Base-by-base conservation (phyloP, 2,113 vertebrate genomes). In the Leucosticte australis region DNA sequence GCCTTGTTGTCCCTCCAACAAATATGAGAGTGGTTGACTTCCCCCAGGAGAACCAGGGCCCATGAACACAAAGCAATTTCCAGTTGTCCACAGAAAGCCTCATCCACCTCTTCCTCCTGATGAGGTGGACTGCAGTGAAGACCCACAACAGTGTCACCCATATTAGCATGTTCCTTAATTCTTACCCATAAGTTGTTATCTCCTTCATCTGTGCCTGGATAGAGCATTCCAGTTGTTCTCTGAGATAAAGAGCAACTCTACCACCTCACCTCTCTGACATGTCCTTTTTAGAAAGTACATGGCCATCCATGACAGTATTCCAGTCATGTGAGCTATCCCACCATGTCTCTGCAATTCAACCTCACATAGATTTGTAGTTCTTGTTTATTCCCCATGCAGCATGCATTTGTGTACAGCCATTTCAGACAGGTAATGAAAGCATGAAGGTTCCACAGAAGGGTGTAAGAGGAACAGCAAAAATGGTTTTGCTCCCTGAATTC, bases 161-260 rank as follows among this genome's bases (percentile, higher is more conserved):
- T 23, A 23, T 47, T 28, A 55, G 11, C 28, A 23, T 18, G 9
- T 64, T 11, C n/a, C 28, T 47, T 28, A 74, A 39, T 46, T 55
- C 23, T 64, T 55, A 47, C 9, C n/a, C 15, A 13, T 39, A 33
- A 28, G 2, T 11, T 74, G 15, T 55, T n/a, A 39, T n/a, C 41
- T 64, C 41, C 11, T 47, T 47, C 0, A 0, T 47, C 41, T 65
- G 5, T 56, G 10, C 30, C 41, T 65, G 30, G 30, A 11, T 19
- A 47, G 69, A 56, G 15, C 14, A 39, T 47, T 47, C 28, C 19
- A 28, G 19, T 15, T n/a, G 9, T 9, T n/a, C 28, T 47, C 56
- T 56, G 42, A 41, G 9, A 24, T 8, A 30, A 55, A 41, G n/a
- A 33, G 24, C 24, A 46, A 28, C 15, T 47, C 11, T 19, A 47